Evolutionary conservation across 2,797 vertebrate genomes (phyloP).

Genomic region (Parauchenoglanis ngamensis): DNA sequence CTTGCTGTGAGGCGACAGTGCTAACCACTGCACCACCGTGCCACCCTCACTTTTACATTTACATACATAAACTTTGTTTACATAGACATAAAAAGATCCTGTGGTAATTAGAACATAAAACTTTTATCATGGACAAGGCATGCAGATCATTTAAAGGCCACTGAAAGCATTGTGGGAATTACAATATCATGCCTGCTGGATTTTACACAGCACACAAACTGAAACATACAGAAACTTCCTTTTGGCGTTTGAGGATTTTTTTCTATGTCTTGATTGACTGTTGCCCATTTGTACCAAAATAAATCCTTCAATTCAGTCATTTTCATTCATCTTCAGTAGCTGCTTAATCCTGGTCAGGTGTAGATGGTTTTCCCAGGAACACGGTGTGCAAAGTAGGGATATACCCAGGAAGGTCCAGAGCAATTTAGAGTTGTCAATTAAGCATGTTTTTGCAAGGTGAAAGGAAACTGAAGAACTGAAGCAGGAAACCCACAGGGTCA

Average conservation of each 20-base stretch:
- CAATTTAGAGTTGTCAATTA: neutral
- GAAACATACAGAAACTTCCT: neutral
- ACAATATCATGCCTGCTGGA: neutral
- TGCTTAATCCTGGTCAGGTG: neutral
- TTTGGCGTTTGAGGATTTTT: neutral
- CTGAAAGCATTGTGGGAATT: neutral
- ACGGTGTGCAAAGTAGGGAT: neutral
- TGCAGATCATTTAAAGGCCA: neutral
- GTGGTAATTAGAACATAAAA: neutral
- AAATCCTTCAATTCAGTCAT: neutral
- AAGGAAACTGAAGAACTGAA: neutral
- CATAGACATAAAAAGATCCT: too few relatives aligned
- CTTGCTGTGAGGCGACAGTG: too few relatives aligned
- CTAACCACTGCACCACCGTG: too few relatives aligned
- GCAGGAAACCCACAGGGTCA: neutral
- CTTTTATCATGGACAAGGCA: neutral
- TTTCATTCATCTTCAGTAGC: neutral
- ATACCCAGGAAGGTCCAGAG: neutral
- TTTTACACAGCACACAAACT: neutral
- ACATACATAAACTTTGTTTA: too few relatives aligned
- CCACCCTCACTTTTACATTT: too few relatives aligned
- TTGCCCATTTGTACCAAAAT: neutral
- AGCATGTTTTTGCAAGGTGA: neutral
- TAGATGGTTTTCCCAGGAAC: neutral
- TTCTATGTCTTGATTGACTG: neutral